Conservation (phyloP, 1,140 invertebrate genomes). For the Sminthurides bifidus region DNA sequence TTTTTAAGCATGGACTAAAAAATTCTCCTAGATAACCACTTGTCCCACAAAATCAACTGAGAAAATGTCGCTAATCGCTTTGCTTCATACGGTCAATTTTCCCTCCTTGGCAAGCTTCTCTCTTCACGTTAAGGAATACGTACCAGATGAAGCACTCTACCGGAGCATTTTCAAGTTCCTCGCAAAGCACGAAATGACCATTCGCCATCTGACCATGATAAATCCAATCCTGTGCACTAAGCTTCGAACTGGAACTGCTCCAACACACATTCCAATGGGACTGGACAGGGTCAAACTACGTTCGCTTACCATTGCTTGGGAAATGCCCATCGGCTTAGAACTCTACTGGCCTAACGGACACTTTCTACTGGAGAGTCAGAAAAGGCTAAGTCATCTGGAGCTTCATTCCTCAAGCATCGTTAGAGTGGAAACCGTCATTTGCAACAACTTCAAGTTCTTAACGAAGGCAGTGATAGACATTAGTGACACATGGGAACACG, state of each 20-base stretch:
- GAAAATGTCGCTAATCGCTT: background rate
- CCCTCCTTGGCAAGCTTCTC: background rate
- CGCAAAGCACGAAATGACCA: background rate
- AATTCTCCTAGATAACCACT: background rate
- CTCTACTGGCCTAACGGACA: background rate
- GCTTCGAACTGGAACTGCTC: too few species aligned
- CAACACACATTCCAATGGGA: background rate
- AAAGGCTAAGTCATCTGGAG: background rate
- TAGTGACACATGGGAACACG: background rate
- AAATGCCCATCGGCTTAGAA: background rate
- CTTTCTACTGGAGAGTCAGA: background rate
- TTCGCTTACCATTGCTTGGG: background rate
- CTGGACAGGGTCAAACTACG: background rate
- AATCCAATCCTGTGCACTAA: background rate
- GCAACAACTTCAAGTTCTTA: background rate
- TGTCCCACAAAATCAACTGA: background rate
- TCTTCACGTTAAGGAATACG: background rate
- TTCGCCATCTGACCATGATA: background rate
- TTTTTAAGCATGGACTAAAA: too few species aligned
- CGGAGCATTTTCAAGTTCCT: background rate
- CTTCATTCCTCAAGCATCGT: background rate
- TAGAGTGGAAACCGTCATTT: background rate
- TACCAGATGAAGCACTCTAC: constrained; percentile 3
- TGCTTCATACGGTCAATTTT: background rate
- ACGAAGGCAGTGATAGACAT: background rate